Conservation (phyloP, 2,113 vertebrate species). For the Turdus rufiventris region DNA sequence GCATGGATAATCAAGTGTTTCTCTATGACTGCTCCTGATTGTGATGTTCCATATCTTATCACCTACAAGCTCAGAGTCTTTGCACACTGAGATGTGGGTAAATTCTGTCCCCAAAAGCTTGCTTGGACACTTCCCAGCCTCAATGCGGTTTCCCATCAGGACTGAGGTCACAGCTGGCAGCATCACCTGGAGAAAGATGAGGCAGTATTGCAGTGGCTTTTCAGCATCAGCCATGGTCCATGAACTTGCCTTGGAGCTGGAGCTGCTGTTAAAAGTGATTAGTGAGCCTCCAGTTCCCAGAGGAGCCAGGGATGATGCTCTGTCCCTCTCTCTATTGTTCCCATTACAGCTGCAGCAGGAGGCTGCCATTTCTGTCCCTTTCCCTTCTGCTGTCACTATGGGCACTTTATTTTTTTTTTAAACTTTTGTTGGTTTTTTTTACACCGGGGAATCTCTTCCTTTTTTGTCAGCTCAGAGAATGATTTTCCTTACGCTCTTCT, state of each 20-base stretch:
- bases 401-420: neutral
- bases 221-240: rapidly evolving
- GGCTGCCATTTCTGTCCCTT: neutral
- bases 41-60: neutral
- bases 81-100: neutral
- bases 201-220: neutral
- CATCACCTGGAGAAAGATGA: neutral
- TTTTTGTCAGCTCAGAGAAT: neutral
- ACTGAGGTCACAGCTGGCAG: rapidly evolving
- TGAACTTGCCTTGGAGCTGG: neutral
- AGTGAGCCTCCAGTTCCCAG: neutral
- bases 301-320: neutral
- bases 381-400: neutral
- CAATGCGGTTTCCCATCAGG: rapidly evolving
- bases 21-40: neutral
- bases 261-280: neutral
- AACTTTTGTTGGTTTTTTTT: too few relatives aligned
- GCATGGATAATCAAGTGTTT: neutral
- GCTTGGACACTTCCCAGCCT: neutral
- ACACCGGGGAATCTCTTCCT: conserved; percentile 24
- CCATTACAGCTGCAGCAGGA: neutral
- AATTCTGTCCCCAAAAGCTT: neutral
- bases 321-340: neutral
- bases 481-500: neutral
- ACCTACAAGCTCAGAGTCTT: neutral